Evolutionary conservation across 2,888 invertebrate species (phyloP).

Genomic region (Chromoteleia sp.): DNA sequence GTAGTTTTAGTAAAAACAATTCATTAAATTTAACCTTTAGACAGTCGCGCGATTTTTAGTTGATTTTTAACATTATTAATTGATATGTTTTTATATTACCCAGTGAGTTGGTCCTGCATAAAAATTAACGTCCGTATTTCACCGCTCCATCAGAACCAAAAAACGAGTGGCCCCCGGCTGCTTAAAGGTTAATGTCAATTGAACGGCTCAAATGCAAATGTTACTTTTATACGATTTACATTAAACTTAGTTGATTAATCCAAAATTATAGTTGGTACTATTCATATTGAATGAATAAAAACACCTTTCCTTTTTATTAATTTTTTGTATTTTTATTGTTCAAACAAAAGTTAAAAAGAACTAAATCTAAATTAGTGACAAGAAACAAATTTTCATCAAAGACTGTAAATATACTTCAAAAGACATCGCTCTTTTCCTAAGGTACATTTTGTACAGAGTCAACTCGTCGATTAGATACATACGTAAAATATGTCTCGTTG

Average conservation of each 20-base stretch:
- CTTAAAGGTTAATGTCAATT: constrained; percentile 5
- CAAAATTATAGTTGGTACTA: neutral
- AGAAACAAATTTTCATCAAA: constrained; percentile 17
- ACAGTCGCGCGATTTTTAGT: constrained; percentile 3
- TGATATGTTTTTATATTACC: too few species aligned
- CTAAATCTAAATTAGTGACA: constrained; percentile 57
- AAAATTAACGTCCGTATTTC: neutral
- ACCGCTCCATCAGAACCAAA: too few species aligned
- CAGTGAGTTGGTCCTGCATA: too few species aligned
- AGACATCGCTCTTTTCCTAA: constrained; percentile 20
- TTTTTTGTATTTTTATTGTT: constrained; percentile 37
- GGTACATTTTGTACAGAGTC: constrained; percentile 46
- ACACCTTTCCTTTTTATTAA: constrained; percentile 23
- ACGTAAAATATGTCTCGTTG: neutral
- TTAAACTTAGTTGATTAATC: constrained; percentile 23
- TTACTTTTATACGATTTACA: constrained; percentile 26
- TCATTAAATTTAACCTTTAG: neutral
- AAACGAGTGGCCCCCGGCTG: too few species aligned
- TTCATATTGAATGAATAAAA: constrained; percentile 10
- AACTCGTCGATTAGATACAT: constrained; percentile 10
- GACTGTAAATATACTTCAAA: constrained; percentile 5
- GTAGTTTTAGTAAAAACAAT: constrained; percentile 19
- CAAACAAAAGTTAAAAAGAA: constrained; percentile 39
- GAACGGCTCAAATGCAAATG: constrained; percentile 10
- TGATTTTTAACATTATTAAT: neutral